Conservation (phyloP, 2,797 vertebrate species). For the Coccyzus lansbergi region DNA sequence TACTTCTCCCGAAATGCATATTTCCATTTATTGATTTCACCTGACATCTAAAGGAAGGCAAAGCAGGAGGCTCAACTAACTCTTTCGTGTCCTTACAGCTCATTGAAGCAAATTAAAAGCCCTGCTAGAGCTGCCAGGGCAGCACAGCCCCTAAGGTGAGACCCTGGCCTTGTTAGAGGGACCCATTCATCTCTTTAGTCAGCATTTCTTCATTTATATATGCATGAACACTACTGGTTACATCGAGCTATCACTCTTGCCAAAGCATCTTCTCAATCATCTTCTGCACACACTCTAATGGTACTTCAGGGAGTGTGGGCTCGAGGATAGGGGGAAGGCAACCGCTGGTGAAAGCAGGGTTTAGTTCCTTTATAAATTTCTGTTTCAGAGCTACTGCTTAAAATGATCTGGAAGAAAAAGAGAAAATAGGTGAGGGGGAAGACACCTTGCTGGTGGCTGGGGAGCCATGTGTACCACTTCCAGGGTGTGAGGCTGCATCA, state of each 20-base stretch:
- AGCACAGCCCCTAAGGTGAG: not conserved
- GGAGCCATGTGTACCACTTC: rapidly evolving
- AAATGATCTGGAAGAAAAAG: not conserved
- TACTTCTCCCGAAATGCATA: not conserved
- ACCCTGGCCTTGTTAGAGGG: not conserved
- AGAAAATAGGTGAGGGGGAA: not conserved
- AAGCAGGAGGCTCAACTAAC: not conserved
- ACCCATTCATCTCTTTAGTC: not conserved
- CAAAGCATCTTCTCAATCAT: not conserved
- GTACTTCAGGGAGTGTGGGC: not conserved
- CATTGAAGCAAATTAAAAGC: not conserved
- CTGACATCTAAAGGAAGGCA: not conserved
- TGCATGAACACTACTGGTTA: not conserved
- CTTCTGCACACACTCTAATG: not conserved
- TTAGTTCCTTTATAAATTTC: too few species aligned
- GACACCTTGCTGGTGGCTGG: not conserved
- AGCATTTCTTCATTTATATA: not conserved
- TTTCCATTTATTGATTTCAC: not conserved
- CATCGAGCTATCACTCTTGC: not conserved
- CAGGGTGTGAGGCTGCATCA: rapidly evolving
- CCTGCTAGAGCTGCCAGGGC: not conserved
- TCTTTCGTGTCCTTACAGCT: not conserved
- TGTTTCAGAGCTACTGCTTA: not conserved
- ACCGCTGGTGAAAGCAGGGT: not conserved
- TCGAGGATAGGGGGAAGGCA: not conserved